These are phyloP conservation scores for Eutolmus rufibarbis DNA, from an alignment of 2,888 invertebrate genomes.

Conservation along the genomic window DNA sequence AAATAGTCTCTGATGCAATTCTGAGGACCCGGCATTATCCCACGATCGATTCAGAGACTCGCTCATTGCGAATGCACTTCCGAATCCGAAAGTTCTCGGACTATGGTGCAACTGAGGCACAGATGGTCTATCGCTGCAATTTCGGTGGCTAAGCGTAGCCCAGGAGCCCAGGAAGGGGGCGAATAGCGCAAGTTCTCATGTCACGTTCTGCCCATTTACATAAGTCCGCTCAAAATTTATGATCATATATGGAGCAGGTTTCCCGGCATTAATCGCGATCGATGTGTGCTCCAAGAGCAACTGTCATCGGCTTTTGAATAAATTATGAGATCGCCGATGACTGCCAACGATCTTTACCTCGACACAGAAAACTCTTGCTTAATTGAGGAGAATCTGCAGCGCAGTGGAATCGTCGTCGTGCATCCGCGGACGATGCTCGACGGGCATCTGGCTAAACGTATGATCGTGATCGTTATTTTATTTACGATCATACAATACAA, in stretches of 20 bases:
- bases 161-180: not conserved
- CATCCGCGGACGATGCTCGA: not conserved
- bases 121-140: not conserved
- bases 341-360: constrained; percentile 26
- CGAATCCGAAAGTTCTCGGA: not conserved
- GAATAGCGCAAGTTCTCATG: not conserved
- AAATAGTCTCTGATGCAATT: not conserved
- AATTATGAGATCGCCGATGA: constrained; percentile 38
- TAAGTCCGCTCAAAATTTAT: constrained; percentile 24
- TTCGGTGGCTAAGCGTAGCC: not conserved
- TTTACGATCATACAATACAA: constrained; percentile 30
- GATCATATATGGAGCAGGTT: constrained; percentile 31
- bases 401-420: not conserved
- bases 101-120: not conserved
- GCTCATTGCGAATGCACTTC: not conserved
- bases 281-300: constrained; percentile 17
- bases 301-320: constrained; percentile 35
- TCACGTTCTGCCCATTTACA: constrained; percentile 29
- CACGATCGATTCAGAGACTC: not conserved
- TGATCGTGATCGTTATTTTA: constrained; percentile 38
- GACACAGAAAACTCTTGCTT: constrained; percentile 40
- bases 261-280: constrained; percentile 14
- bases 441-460: not conserved
- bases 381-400: constrained; percentile 25
- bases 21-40: not conserved